These are phyloP conservation scores for Hemichromis elongatus DNA, from an alignment of 2,113 vertebrate genomes.

Conservation along the genomic window DNA sequence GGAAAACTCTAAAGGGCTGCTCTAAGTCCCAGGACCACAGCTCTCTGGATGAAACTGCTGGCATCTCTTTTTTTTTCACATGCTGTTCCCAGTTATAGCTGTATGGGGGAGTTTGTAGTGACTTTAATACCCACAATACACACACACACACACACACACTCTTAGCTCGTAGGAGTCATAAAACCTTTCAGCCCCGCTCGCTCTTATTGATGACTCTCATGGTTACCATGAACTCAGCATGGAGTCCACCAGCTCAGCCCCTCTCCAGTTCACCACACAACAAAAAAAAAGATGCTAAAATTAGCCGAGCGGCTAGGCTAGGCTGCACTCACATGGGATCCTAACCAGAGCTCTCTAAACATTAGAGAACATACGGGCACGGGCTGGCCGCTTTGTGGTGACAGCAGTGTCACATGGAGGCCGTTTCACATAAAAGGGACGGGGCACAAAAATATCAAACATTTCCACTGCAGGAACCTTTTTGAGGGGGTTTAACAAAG, in stretches of 20 bases:
- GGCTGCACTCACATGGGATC: slow-evolving; percentile 38
- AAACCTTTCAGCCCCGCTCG: slow-evolving; percentile 58
- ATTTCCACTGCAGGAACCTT: not conserved
- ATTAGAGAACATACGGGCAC: slow-evolving; percentile 30
- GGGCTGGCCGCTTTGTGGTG: slow-evolving; percentile 56
- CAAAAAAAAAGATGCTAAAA: slow-evolving; percentile 58
- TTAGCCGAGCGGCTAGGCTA: slow-evolving; percentile 58
- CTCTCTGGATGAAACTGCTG: not conserved
- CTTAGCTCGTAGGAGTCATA: slow-evolving; percentile 37
- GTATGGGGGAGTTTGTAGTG: slow-evolving; percentile 26
- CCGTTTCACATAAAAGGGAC: slow-evolving; percentile 38
- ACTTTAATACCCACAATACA: slow-evolving; percentile 40
- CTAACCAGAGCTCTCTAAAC: slow-evolving; percentile 52
- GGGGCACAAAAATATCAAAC: not conserved
- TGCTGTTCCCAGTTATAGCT: slow-evolving; percentile 21
- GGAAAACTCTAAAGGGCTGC: not conserved
- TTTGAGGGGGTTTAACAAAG: not conserved
- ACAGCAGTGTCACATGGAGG: slow-evolving; percentile 57
- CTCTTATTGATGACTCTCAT: slow-evolving; percentile 65
- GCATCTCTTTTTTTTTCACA: not conserved
- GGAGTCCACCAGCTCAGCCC: slow-evolving; percentile 57
- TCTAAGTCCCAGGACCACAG: not conserved
- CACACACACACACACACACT: not conserved
- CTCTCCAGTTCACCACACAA: slow-evolving; percentile 59
- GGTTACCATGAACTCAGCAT: slow-evolving; percentile 56